These are phyloP conservation scores for Pavo muticus DNA, from an alignment of 2,113 vertebrate species.

Conservation along the genomic window DNA sequence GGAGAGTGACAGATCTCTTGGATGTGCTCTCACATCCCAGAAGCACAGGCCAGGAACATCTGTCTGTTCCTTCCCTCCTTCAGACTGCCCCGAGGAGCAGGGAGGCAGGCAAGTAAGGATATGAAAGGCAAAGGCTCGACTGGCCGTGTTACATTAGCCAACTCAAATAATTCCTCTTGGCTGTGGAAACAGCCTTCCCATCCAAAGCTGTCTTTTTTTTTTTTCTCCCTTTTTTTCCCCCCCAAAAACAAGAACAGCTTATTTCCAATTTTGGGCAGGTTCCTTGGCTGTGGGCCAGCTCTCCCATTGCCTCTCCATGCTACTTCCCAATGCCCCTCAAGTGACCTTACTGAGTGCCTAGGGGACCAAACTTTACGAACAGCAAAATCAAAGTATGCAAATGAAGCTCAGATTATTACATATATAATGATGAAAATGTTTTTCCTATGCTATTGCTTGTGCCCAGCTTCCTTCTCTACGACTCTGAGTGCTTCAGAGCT, in stretches of 20 bases:
- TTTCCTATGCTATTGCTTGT: slow-evolving; percentile 25
- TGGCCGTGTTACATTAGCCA: slow-evolving; percentile 22
- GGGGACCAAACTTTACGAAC: slow-evolving; percentile 50
- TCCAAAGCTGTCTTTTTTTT: slow-evolving; percentile 1
- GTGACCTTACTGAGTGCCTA: slow-evolving; percentile 1
- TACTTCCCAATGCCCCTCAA: not conserved
- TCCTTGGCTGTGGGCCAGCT: not conserved
- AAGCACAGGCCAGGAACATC: slow-evolving; percentile 32
- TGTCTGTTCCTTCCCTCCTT: slow-evolving; percentile 46
- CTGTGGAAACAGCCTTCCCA: slow-evolving; percentile 52
- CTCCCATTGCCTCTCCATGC: accelerated
- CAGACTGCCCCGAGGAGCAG: not conserved
- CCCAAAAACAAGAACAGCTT: slow-evolving; percentile 19
- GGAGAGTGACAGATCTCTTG: not conserved
- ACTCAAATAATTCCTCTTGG: slow-evolving; percentile 69
- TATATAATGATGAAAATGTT: slow-evolving; percentile 43
- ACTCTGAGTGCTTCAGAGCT: slow-evolving; percentile 51
- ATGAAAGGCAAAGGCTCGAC: slow-evolving; percentile 58
- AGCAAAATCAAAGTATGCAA: slow-evolving; percentile 67
- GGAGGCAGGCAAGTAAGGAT: slow-evolving; percentile 29
- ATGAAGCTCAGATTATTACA: not conserved
- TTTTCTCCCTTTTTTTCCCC: not conserved
- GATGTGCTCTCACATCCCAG: not conserved
- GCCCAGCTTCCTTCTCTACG: slow-evolving; percentile 64
- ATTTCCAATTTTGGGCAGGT: slow-evolving; percentile 52